These are phyloP conservation scores for Lasioglossum vierecki DNA, from an alignment of 2,888 invertebrate genomes.

Conservation along the genomic window DNA sequence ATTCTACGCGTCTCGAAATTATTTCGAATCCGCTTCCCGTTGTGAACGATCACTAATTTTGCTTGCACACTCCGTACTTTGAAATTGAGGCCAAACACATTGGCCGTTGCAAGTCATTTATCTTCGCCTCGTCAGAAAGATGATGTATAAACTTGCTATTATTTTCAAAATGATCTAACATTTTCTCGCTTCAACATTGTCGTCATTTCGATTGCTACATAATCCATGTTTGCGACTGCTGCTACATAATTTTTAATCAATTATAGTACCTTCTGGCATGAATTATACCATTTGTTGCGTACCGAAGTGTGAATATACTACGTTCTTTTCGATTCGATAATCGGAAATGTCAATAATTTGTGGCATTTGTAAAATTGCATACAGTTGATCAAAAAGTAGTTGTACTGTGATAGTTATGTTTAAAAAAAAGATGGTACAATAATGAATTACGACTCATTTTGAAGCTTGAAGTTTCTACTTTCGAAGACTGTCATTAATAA, in stretches of 20 bases:
- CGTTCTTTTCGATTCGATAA: background rate
- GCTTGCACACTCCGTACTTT: background rate
- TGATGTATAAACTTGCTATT: conserved; percentile 5
- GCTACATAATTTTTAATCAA: background rate
- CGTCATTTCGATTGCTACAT: background rate
- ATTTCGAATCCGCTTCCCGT: background rate
- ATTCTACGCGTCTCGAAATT: background rate
- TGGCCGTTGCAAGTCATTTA: conserved; percentile 3
- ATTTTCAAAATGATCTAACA: background rate
- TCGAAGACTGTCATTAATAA: background rate
- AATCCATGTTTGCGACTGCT: background rate
- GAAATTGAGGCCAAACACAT: conserved; percentile 2
- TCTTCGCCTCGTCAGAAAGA: conserved; percentile 3
- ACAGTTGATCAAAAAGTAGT: background rate
- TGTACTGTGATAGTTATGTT: background rate
- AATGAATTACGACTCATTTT: background rate
- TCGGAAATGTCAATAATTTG: background rate
- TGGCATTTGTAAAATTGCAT: background rate
- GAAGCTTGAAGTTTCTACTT: background rate
- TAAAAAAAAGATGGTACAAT: background rate
- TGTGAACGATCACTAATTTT: background rate
- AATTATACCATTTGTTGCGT: background rate
- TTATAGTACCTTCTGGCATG: background rate
- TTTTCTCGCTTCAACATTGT: conserved; percentile 1
- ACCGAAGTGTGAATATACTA: background rate